Conservation (phyloP, 2,888 invertebrate species). For the Ophioninae sp. region DNA sequence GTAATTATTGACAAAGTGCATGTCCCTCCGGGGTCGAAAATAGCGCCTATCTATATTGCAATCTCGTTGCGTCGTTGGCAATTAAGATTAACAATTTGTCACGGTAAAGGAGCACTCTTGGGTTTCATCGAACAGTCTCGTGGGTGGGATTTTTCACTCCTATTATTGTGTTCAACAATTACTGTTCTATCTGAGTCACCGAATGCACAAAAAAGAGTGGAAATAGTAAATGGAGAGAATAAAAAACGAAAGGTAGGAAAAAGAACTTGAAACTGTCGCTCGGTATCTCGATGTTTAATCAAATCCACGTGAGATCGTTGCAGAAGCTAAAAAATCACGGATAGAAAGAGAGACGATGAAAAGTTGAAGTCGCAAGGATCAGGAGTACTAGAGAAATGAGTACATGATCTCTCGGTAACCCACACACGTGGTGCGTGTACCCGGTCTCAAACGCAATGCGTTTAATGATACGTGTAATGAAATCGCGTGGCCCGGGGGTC, state of each 20-base stretch:
- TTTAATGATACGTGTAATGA: constrained; percentile 75
- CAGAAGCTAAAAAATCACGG: background rate
- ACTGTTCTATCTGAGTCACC: constrained; percentile 37
- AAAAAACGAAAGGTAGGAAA: background rate
- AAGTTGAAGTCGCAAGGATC: constrained; percentile 17
- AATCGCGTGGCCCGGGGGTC: constrained; percentile 74
- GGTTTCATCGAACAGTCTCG: constrained; percentile 52
- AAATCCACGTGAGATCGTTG: background rate
- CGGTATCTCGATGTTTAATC: constrained; percentile 34
- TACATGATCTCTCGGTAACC: constrained; percentile 30
- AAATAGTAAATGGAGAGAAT: background rate
- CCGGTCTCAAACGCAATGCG: constrained; percentile 63
- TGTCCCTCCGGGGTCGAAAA: constrained; percentile 55
- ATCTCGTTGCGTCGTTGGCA: constrained; percentile 54
- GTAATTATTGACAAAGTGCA: constrained; percentile 62
- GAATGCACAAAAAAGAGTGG: too few relatives aligned
- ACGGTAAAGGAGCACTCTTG: constrained; percentile 55
- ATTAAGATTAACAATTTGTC: constrained; percentile 64
- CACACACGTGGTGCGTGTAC: constrained; percentile 55
- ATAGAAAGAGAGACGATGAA: constrained; percentile 16
- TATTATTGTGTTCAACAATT: constrained; percentile 42
- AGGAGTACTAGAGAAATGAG: constrained; percentile 23
- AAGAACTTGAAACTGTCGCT: constrained; percentile 16
- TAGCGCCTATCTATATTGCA: constrained; percentile 55
- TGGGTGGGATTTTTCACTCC: constrained; percentile 50